Conservation (phyloP, 92 coral and sea anemone genomes). For the Zoanthus solanderi region DNA sequence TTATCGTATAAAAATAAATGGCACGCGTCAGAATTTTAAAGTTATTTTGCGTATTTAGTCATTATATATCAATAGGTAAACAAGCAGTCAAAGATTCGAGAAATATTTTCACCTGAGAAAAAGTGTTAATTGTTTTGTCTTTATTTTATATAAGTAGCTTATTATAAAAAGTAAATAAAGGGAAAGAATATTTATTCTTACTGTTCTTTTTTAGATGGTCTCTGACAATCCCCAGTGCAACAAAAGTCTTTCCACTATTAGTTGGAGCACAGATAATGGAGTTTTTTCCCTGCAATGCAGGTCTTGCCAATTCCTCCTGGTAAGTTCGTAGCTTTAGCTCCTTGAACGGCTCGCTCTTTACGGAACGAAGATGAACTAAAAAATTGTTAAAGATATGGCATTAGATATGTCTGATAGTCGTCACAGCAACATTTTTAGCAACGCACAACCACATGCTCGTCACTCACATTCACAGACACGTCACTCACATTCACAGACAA, state of each 20-base stretch:
- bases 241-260: constrained; percentile 90
- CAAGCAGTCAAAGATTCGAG: too few species aligned
- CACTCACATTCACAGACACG: neutral
- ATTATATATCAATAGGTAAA: too few species aligned
- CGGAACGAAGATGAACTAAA: neutral
- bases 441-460: neutral
- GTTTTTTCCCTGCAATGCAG: constrained; percentile 82
- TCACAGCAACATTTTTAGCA: neutral
- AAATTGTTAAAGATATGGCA: neutral
- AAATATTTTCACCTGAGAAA: too few species aligned
- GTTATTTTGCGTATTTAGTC: too few species aligned
- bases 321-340: constrained; percentile 54
- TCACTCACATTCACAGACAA: neutral
- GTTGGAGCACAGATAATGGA: constrained; percentile 96
- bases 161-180: too few species aligned
- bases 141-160: too few species aligned
- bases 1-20: too few species aligned
- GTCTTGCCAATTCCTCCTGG: constrained; percentile 83
- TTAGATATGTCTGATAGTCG: neutral
- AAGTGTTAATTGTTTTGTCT: too few species aligned
- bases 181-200: neutral
- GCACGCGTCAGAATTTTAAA: too few species aligned
- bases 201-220: constrained; percentile 60
- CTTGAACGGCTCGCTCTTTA: neutral
- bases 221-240: constrained; percentile 82